Evolutionary conservation across 2,888 invertebrate species (phyloP), one percentile per base, ranked within the genome.

Genomic region (Rhamphomyia laevipes): DNA sequence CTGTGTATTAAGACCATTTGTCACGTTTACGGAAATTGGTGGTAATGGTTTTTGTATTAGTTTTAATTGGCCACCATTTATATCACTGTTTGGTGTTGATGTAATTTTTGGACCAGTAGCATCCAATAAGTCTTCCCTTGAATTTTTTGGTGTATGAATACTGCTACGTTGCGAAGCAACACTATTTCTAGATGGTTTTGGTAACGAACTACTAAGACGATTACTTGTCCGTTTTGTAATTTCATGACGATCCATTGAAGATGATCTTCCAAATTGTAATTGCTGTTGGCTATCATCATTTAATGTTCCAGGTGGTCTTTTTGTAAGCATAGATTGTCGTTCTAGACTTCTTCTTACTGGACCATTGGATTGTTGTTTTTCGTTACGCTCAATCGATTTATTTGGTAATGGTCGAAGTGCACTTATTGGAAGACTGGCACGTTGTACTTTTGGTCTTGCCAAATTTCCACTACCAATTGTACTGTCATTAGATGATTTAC

Each of bases 231-330:
- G 55, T 51, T 48, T 63, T 4, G 61, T 51, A 17, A 63, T 67
- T 49, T 67, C 65, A 46, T 59, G 61, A 16, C 66, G 60, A 57
- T 68, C 66, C 63, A 67, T 64, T 2, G 66, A 67, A 2, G 61
- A 57, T 1, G 63, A 61, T 7, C 65, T 59, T 2, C 56, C 58
- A 17, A 67, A 62, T 3, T 59, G 54, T 21, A 59, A 56, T 40
- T 52, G 47, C n/a, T 53, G 57, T 12, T 58, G 47, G 5, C 31
- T 46, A 12, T 49, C 47, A 30, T 47, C 35, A 21, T 18, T 17
- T 21, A 30, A n/a, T 15, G 43, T 51, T 11, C 41, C 44, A 47
- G 37, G 48, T 52, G 53, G 61, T 45, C 64, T 57, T 37, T 62
- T 61, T 1, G 66, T 66, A 43, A 63, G 64, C 2, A 66, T 52